phyloP scores from a whole-genome alignment of 2,113 vertebrate genomes.

The Sarotherodon lohbergeri region DNA sequence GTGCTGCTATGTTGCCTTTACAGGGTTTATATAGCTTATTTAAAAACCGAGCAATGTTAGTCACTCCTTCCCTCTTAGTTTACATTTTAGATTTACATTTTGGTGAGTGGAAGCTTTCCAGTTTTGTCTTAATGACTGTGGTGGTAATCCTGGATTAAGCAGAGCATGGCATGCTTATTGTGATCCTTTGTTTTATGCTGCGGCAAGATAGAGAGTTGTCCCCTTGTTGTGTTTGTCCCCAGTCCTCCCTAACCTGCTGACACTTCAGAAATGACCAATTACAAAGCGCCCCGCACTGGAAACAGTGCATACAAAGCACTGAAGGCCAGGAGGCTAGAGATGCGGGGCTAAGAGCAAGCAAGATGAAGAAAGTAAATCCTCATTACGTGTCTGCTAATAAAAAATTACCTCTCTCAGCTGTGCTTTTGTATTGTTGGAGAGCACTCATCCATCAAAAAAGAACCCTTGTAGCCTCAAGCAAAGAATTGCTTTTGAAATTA shows the following conservation, averaged over 20 bases:
- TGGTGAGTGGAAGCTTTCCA: constrained; percentile 6
- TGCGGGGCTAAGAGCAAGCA: neutral
- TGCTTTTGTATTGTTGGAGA: constrained; percentile 55
- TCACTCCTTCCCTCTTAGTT: neutral
- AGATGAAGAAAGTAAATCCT: constrained; percentile 60
- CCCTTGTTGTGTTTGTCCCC: neutral
- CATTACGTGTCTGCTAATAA: constrained; percentile 70
- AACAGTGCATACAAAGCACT: constrained; percentile 11
- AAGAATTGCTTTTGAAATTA: constrained; percentile 72
- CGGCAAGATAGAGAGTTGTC: neutral
- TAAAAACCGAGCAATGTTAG: neutral
- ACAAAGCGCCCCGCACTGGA: neutral
- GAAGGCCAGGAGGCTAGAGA: constrained; percentile 58
- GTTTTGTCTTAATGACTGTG: constrained; percentile 52
- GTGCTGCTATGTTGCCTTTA: neutral
- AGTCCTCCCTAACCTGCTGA: neutral
- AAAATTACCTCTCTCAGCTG: constrained; percentile 56
- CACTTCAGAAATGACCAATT: neutral
- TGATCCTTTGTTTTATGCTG: neutral
- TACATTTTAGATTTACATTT: neutral
- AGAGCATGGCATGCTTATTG: constrained; percentile 23
- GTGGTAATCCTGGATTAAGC: neutral
- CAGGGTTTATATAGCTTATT: neutral
- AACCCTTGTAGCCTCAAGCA: constrained; percentile 41
- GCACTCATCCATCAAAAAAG: constrained; percentile 50